Base-by-base conservation (phyloP, 2,113 vertebrate genomes). In the Urocolius indicus region DNA sequence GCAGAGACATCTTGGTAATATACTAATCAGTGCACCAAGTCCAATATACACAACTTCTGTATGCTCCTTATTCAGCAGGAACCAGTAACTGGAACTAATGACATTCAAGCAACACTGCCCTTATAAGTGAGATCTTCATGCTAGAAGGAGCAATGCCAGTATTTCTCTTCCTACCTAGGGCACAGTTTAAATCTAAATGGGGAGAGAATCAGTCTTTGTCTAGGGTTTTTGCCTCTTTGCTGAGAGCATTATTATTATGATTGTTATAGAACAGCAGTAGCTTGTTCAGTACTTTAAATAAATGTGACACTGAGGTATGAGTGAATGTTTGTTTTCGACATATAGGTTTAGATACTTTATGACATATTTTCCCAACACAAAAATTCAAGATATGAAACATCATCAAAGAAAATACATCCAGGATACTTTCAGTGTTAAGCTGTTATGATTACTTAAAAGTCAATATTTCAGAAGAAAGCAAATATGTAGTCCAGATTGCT, bases 71-170 rank as follows among this genome's bases (percentile, higher is more conserved):
- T 95, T 93, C 90, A 96, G 95, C 93, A 96, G 82, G 79, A 95
- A 71, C 82, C 84, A 62, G 6, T 76, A 94, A 79, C 78, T 92
- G 86, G 52, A 95, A 93, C 95, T 95, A 96, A 97, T 93, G 91
- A 95, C 96, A 97, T 96, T 97, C 93, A 96, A 45, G 92, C 90
- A 94, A 96, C 90, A 93, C 90, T 96, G 90, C 90, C 45, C 52
- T 90, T 90, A 80, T 29, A 94, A 90, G 87, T 88, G 93, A 86
- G 83, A 75, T 90, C 95, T 95, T 97, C 93, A 94, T 97, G 95
- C 75, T 96, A 95, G 85, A 96, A 63, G 49, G 54, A 94, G 84
- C 93, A 97, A 72, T 77, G 86, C 79, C 41, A 81, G 52, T 95
- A 94, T 95, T 96, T 95, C 87, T 92, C 57, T 93, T 95, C 45